Evolutionary conservation across 1,140 invertebrate species (phyloP), one percentile per base, ranked within the genome.

Genomic region (Eubasilissa regina): DNA sequence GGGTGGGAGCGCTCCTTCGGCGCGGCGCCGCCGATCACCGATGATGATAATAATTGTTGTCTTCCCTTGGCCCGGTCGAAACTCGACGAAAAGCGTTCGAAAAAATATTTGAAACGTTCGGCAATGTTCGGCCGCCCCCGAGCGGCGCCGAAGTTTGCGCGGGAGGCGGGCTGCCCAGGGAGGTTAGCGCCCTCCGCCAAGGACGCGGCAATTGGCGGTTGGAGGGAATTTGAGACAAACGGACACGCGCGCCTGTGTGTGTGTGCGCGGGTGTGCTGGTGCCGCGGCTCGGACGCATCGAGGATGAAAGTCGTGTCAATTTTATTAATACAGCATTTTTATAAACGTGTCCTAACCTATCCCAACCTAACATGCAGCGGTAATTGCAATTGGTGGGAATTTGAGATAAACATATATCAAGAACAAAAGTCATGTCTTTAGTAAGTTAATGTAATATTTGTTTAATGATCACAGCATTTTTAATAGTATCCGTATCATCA

Each of bases 171-270:
- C 35, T 35, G 10, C 4, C 19, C 35, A 12, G 64, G 44, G 64
- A 68, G 66, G 66, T 45, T 7, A 19, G 15, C 21, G 66, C 43
- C 45, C 66, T 47, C 66, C 4, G 0, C n/a, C 66, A 70, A 70
- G 66, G 66, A n/a, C 66, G 66, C 66, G 44, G 9, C 45, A 70
- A 70, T 70, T 70, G 43, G 66, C 66, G 44, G 45, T 45, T 45
- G 66, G n/a, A n/a, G 66, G 43, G 66, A 70, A 70, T 70, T 70
- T 70, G 44, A 70, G 66, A 70, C 66, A 70, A 47, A 47, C 66
- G 66, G 66, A 70, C 15, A 47, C 66, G 25, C 25, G 25, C 25
- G 25, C 13, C 7, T 53, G 25, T 35, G 25, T 35, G 25, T 0
- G 17, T 21, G 17, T 8, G 15, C 12, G 55, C 15, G 17, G 17